These are phyloP conservation scores for Galaxea fascicularis DNA, from an alignment of 92 coral and sea anemone species.

Conservation along the genomic window DNA sequence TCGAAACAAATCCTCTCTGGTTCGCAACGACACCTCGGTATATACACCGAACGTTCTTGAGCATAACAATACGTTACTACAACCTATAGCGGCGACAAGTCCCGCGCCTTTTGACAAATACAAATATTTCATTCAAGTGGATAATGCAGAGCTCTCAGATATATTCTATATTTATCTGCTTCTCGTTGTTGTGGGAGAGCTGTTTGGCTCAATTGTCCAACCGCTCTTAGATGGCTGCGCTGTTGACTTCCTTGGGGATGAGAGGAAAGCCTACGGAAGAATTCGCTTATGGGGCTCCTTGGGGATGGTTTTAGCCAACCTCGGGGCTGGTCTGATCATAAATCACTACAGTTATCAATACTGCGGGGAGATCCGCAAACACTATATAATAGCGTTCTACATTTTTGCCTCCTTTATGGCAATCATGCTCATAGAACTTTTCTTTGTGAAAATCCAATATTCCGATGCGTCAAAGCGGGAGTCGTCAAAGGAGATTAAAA, in stretches of 20 bases:
- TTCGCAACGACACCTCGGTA: background rate
- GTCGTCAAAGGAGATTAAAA: background rate
- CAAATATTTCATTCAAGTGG: slow-evolving; percentile 17
- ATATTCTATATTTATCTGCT: slow-evolving; percentile 22
- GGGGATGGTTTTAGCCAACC: slow-evolving; percentile 14
- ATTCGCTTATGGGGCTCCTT: slow-evolving; percentile 39
- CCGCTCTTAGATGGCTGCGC: slow-evolving; percentile 40
- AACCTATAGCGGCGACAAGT: background rate
- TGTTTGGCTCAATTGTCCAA: slow-evolving; percentile 38
- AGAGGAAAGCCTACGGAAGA: slow-evolving; percentile 27
- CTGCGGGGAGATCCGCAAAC: slow-evolving; percentile 27
- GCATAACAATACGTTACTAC: background rate
- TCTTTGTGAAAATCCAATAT: slow-evolving; percentile 33
- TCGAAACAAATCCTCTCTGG: background rate
- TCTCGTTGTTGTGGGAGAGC: slow-evolving; percentile 33
- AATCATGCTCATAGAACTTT: background rate
- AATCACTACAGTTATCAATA: background rate
- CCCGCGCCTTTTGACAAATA: background rate
- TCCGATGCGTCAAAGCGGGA: background rate
- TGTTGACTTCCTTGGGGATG: slow-evolving; percentile 36
- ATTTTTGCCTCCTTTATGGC: slow-evolving; percentile 29
- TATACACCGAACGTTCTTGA: background rate
- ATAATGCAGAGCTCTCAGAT: slow-evolving; percentile 28
- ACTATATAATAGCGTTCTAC: slow-evolving; percentile 41
- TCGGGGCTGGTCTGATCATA: slow-evolving; percentile 14